Evolutionary conservation across 92 coral and sea anemone species (phyloP).

Genomic region (Zoanthus sansibaricus): DNA sequence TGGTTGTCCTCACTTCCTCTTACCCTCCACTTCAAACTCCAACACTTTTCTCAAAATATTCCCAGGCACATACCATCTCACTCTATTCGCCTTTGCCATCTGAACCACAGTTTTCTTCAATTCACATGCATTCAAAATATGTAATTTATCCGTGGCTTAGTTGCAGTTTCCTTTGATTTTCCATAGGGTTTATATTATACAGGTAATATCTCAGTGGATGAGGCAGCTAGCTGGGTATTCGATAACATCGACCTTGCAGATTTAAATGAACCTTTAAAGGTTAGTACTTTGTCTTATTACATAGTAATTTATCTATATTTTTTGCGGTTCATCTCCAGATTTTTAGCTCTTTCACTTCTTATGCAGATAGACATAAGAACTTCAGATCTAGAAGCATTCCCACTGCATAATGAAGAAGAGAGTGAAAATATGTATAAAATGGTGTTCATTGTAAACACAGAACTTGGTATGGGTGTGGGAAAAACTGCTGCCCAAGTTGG

Average conservation of each 20-base stretch:
- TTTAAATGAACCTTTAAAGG: slow-evolving; percentile 84
- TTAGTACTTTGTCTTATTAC: background rate
- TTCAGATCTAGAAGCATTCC: slow-evolving; percentile 53
- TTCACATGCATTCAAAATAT: too few species aligned
- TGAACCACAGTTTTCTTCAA: too few species aligned
- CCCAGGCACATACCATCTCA: too few species aligned
- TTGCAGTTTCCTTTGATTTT: background rate
- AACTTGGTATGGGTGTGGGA: slow-evolving; percentile 90
- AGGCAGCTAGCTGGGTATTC: slow-evolving; percentile 91
- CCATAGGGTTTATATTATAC: slow-evolving; percentile 82
- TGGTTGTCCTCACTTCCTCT: too few species aligned
- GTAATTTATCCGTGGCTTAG: too few species aligned
- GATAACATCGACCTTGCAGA: slow-evolving; percentile 77
- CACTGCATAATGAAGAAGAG: slow-evolving; percentile 46
- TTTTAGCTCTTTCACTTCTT: too few species aligned
- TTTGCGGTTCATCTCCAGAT: too few species aligned
- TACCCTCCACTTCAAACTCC: too few species aligned
- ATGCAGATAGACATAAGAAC: slow-evolving; percentile 38
- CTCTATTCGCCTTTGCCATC: too few species aligned
- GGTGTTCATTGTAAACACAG: slow-evolving; percentile 90
- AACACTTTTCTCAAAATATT: too few species aligned
- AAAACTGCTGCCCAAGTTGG: slow-evolving; percentile 92
- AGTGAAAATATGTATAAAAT: slow-evolving; percentile 73
- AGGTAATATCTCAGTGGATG: slow-evolving; percentile 81
- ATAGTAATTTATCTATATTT: too few species aligned